Conservation (phyloP, 2,888 invertebrate genomes). For the Drosophila cognata region DNA sequence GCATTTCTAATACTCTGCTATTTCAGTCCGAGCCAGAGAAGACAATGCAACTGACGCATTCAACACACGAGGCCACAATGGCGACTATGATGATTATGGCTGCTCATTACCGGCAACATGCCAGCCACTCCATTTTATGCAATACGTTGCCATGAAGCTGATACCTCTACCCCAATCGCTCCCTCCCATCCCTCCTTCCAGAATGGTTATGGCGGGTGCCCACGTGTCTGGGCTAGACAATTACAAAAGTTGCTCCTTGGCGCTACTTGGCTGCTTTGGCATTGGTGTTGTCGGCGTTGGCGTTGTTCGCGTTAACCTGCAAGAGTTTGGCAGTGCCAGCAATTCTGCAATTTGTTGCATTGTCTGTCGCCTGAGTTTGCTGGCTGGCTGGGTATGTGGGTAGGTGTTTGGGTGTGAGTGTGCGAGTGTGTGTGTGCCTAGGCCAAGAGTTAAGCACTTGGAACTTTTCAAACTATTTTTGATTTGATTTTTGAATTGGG, state of each 20-base stretch:
- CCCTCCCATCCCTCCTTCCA: neutral
- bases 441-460: slow-evolving; percentile 76
- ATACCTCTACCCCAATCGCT: neutral
- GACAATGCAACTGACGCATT: slow-evolving; percentile 50
- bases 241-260: slow-evolving; percentile 74
- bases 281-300: slow-evolving; percentile 10
- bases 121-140: slow-evolving; percentile 29
- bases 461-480: slow-evolving; percentile 77
- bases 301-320: slow-evolving; percentile 16
- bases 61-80: slow-evolving; percentile 39
- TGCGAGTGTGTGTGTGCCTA: slow-evolving; percentile 20
- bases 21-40: slow-evolving; percentile 26
- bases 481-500: slow-evolving; percentile 79
- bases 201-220: slow-evolving; percentile 48
- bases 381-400: neutral
- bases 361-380: slow-evolving; percentile 67
- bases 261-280: slow-evolving; percentile 17
- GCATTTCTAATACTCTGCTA: slow-evolving; percentile 53
- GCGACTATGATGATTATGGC: slow-evolving; percentile 59
- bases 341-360: slow-evolving; percentile 81
- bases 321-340: slow-evolving; percentile 42
- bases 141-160: slow-evolving; percentile 1
- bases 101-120: slow-evolving; percentile 63
- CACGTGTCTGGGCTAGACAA: slow-evolving; percentile 74
- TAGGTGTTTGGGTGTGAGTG: neutral